Conservation (phyloP, 2,888 invertebrate genomes). For the Sabatieria punctata region DNA sequence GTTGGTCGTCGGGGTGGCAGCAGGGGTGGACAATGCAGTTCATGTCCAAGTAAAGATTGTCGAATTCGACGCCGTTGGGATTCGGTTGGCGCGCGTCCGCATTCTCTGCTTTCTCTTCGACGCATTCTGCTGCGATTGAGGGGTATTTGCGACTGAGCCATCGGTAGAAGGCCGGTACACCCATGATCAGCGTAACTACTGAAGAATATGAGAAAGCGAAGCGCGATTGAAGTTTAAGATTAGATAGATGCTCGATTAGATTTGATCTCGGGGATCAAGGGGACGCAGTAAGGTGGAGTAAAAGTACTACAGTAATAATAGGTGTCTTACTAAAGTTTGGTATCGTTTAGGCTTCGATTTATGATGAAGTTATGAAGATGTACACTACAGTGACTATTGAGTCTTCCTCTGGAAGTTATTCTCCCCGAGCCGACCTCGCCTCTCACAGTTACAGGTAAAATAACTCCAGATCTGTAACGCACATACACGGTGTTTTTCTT, state of each 20-base stretch:
- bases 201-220: no score
- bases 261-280: no score
- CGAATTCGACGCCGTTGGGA: constrained; percentile 88
- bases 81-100: constrained; percentile 69
- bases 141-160: constrained; percentile 95
- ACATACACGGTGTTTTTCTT: no score
- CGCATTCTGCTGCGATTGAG: constrained; percentile 80
- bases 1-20: constrained; percentile 93
- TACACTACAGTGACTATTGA: constrained; percentile 87
- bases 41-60: constrained; percentile 96
- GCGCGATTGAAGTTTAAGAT: constrained; percentile 33
- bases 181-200: no score
- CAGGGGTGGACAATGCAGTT: constrained; percentile 99
- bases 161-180: constrained; percentile 97
- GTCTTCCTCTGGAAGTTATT: constrained; percentile 44
- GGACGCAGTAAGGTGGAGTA: no score
- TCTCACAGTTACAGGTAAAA: background rate
- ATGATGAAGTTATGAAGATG: constrained; percentile 94
- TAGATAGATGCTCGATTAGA: no score
- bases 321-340: no score
- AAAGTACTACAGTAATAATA: no score
- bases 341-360: constrained; percentile 42
- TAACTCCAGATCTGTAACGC: no score
- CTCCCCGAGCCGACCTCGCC: constrained; percentile 37
- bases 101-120: constrained; percentile 49